Evolutionary conservation across 1,140 invertebrate species (phyloP).

Genomic region (Frieseomelitta varia): DNA sequence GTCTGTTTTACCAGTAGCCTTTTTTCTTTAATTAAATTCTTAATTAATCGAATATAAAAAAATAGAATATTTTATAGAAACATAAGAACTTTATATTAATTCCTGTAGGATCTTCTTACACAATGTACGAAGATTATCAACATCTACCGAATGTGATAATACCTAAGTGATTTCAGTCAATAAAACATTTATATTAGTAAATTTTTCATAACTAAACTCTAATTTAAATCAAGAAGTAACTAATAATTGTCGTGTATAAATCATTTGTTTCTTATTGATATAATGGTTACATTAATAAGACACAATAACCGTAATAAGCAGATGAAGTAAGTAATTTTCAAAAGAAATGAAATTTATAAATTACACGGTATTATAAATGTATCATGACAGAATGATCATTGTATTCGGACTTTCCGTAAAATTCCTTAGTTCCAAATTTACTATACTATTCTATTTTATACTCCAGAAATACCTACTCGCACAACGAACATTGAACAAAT

Average conservation of each 20-base stretch:
- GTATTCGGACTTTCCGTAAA: not conserved
- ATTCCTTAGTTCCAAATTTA: not conserved
- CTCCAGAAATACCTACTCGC: not conserved
- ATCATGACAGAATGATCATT: not conserved
- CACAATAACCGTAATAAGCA: too few relatives aligned
- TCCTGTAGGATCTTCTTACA: too few relatives aligned
- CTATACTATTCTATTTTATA: too few relatives aligned
- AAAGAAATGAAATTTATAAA: not conserved
- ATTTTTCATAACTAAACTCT: not conserved
- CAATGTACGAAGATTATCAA: not conserved
- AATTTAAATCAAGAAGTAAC: not conserved
- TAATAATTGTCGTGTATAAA: too few relatives aligned
- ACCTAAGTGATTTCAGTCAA: not conserved
- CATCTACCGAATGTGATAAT: not conserved
- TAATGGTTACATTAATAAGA: too few relatives aligned
- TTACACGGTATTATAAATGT: not conserved
- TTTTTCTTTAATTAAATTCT: too few relatives aligned
- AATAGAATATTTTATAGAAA: too few relatives aligned
- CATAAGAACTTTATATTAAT: too few relatives aligned
- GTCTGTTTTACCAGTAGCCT: too few relatives aligned
- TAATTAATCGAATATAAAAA: too few relatives aligned
- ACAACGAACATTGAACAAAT: not conserved
- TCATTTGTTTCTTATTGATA: too few relatives aligned
- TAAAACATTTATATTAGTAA: not conserved
- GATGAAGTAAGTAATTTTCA: too few relatives aligned